Evolutionary conservation across 2,797 vertebrate genomes (phyloP).

Genomic region (Holocentrus rufus): DNA sequence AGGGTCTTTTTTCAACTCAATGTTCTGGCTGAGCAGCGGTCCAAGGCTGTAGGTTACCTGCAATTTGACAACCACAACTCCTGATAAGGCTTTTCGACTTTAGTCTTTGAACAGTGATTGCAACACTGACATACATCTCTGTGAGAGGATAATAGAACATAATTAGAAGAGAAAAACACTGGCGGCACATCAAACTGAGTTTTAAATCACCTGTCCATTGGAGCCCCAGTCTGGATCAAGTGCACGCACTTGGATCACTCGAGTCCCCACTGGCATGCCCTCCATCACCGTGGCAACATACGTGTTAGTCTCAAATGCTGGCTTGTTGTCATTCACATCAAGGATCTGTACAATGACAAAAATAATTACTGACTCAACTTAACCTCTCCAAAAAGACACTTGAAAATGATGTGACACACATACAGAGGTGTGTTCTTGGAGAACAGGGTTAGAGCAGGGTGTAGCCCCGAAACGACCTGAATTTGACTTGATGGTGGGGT

Average conservation of each 20-base stretch:
- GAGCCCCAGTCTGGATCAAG: slow-evolving; percentile 92
- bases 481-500: no score
- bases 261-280: slow-evolving; percentile 89
- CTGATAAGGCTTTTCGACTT: not conserved
- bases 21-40: slow-evolving; percentile 72
- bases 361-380: not conserved
- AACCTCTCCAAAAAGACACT: not conserved
- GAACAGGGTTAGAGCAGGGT: no score
- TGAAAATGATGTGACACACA: not conserved
- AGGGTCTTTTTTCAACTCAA: slow-evolving; percentile 66
- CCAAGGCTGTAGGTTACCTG: slow-evolving; percentile 90
- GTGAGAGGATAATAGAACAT: not conserved
- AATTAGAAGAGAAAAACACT: no score
- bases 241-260: slow-evolving; percentile 91
- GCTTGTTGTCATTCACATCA: slow-evolving; percentile 95
- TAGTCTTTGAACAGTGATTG: not conserved
- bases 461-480: no score
- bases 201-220: slow-evolving; percentile 91
- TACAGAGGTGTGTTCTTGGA: no score
- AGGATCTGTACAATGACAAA: slow-evolving; percentile 75
- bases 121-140: no score
- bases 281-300: slow-evolving; percentile 94
- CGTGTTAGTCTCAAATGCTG: slow-evolving; percentile 89
- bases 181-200: slow-evolving; percentile 34
- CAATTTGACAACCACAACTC: not conserved